Evolutionary conservation across 1,140 invertebrate species (phyloP).

Genomic region (Luehdorfia chinensis): DNA sequence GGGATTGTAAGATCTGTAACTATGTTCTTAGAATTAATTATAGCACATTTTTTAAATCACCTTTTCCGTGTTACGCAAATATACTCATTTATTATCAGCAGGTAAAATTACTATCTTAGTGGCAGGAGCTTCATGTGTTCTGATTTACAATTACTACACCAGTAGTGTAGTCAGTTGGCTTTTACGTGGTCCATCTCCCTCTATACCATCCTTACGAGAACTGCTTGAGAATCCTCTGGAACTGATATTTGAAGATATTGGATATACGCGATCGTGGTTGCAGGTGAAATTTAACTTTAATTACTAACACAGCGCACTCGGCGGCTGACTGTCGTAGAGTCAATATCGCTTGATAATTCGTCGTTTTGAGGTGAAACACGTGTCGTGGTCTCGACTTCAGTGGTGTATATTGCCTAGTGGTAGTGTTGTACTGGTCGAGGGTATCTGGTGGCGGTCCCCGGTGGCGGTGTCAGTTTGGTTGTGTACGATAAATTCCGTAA

Average conservation of each 20-base stretch:
- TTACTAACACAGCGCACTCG: neutral
- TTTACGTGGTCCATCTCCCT: constrained; percentile 52
- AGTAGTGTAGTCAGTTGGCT: constrained; percentile 69
- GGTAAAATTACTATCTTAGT: constrained; percentile 50
- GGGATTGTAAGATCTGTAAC: no score
- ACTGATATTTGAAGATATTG: constrained; percentile 55
- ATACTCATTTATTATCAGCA: constrained; percentile 26
- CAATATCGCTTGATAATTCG: no score
- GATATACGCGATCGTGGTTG: constrained; percentile 52
- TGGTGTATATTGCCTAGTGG: no score
- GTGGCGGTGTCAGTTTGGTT: no score
- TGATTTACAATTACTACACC: constrained; percentile 70
- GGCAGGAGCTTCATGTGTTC: constrained; percentile 47
- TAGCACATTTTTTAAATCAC: no score
- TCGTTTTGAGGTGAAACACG: no score
- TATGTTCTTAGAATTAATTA: no score
- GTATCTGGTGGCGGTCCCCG: no score
- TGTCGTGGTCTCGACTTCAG: no score
- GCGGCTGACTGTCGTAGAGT: no score
- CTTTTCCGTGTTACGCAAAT: no score
- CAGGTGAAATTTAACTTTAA: constrained; percentile 28
- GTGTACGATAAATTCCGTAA: neutral
- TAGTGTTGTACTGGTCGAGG: no score
- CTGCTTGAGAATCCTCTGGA: constrained; percentile 47
- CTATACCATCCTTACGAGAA: constrained; percentile 46